Conservation (phyloP, 2,797 vertebrate genomes). For the Scyliorhinus canicula region DNA sequence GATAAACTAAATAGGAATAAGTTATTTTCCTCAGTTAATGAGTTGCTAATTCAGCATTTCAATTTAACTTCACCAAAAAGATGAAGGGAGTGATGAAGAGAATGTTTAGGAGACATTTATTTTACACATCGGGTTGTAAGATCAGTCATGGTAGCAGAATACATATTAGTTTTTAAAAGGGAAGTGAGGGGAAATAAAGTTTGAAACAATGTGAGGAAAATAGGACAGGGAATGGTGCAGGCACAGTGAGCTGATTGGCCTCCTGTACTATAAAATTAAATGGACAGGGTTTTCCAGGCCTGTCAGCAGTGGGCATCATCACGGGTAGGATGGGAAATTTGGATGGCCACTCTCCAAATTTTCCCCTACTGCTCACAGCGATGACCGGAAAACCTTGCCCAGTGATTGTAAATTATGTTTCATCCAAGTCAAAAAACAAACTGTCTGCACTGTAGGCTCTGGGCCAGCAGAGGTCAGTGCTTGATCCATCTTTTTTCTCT, state of each 20-base stretch:
- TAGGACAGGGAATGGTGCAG: neutral
- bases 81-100: neutral
- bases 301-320: too few species aligned
- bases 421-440: neutral
- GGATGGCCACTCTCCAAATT: too few species aligned
- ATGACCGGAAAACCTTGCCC: too few species aligned
- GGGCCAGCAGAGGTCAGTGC: constrained; percentile 12
- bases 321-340: too few species aligned
- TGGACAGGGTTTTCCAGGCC: neutral
- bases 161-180: neutral
- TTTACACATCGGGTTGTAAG: neutral
- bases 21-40: neutral
- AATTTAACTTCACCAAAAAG: neutral
- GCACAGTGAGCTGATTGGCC: neutral
- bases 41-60: neutral
- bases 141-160: neutral
- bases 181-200: neutral
- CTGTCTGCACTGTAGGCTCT: neutral
- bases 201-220: neutral
- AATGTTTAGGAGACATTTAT: neutral
- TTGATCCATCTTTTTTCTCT: neutral
- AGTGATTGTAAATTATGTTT: neutral
- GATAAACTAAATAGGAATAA: neutral
- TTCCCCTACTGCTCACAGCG: too few species aligned
- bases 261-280: neutral